phyloP scores from a whole-genome alignment of 2,888 invertebrate species.

The Petrolisthes cinctipes region DNA sequence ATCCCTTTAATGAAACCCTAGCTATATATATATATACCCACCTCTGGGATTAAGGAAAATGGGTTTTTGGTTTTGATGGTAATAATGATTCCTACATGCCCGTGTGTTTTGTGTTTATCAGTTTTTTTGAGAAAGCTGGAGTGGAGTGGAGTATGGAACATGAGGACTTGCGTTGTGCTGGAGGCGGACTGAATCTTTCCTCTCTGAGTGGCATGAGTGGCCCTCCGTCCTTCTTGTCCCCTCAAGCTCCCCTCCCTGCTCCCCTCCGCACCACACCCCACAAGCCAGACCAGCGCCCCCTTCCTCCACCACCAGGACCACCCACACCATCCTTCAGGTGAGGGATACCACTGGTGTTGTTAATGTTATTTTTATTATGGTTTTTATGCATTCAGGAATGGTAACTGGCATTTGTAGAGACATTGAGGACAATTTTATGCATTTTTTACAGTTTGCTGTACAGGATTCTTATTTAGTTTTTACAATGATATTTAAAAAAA shows the following conservation, averaged over 20 bases:
- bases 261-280: conserved; percentile 65
- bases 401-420: not conserved
- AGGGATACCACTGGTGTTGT: not conserved
- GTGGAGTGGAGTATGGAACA: conserved; percentile 64
- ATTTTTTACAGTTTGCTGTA: not conserved
- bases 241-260: conserved; percentile 54
- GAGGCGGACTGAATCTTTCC: conserved; percentile 58
- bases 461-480: too few species aligned
- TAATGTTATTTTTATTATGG: not conserved
- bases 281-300: conserved; percentile 69
- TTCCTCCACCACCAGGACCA: conserved; percentile 70
- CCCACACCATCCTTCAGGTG: conserved; percentile 70
- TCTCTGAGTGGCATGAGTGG: conserved; percentile 56
- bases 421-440: not conserved
- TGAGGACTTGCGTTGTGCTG: conserved; percentile 58
- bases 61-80: too few species aligned
- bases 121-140: conserved; percentile 65
- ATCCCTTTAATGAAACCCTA: too few species aligned
- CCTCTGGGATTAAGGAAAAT: too few species aligned
- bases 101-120: conserved; percentile 1
- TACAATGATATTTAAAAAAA: too few species aligned
- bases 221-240: conserved; percentile 58
- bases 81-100: too few species aligned
- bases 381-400: not conserved
- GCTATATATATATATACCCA: too few species aligned